These are phyloP conservation scores for Oophaga pumilio DNA, from an alignment of 2,113 vertebrate species.

Conservation along the genomic window DNA sequence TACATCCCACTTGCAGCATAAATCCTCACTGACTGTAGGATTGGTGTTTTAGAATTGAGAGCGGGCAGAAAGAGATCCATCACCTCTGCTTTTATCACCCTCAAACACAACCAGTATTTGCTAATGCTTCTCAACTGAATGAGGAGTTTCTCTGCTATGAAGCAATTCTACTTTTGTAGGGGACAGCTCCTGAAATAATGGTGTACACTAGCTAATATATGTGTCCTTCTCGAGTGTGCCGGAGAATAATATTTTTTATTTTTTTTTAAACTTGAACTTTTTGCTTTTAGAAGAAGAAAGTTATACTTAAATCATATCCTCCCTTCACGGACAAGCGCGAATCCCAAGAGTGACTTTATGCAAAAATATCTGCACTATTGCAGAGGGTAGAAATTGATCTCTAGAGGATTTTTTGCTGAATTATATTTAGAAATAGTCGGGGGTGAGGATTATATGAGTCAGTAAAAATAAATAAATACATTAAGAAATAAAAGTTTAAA, in stretches of 20 bases:
- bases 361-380: conserved; percentile 53
- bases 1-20: conserved; percentile 56
- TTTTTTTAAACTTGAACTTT: conserved; percentile 9
- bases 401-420: conserved; percentile 36
- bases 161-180: conserved; percentile 56
- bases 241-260: conserved; percentile 43
- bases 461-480: conserved; percentile 7
- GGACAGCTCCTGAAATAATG: conserved; percentile 55
- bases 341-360: conserved; percentile 53
- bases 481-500: not conserved
- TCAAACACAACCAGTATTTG: conserved; percentile 55
- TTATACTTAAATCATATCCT: conserved; percentile 50
- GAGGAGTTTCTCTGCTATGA: conserved; percentile 55
- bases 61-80: conserved; percentile 47
- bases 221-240: conserved; percentile 25
- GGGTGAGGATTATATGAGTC: not conserved
- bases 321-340: conserved; percentile 41
- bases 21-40: conserved; percentile 52
- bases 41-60: conserved; percentile 54
- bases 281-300: conserved; percentile 35
- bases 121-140: conserved; percentile 50
- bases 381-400: conserved; percentile 44
- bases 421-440: conserved; percentile 34
- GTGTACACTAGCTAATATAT: conserved; percentile 44
- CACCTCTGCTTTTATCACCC: conserved; percentile 56